Percentiles rank a stretch among this genome's conserved stretches.
phyloP scores from a whole-genome alignment of 2,888 invertebrate species.

The Dioctria rufipes region DNA sequence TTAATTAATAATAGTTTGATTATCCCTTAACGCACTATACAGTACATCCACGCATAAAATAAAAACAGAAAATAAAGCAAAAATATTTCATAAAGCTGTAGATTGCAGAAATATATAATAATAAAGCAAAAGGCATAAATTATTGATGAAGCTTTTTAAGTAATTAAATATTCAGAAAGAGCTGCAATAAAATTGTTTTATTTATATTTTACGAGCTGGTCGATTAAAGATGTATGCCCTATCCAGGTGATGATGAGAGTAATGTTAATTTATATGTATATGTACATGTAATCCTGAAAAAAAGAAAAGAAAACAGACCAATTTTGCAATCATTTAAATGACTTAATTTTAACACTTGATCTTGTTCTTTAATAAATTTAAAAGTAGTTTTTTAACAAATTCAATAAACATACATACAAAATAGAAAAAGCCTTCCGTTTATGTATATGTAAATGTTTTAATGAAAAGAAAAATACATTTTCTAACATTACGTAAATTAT shows the following conservation, averaged over 20 bases:
- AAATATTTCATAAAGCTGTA: conserved; percentile 39
- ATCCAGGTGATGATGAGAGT: neutral
- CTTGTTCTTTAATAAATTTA: neutral
- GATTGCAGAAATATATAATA: conserved; percentile 31
- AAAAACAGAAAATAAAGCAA: conserved; percentile 41
- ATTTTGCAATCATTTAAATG: neutral
- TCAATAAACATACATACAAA: too few species aligned
- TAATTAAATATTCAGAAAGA: conserved; percentile 32
- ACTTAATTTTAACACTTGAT: too few species aligned
- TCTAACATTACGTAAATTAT: too few species aligned
- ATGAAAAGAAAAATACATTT: too few species aligned
- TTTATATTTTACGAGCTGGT: conserved; percentile 32
- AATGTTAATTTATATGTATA: neutral
- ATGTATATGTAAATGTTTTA: too few species aligned
- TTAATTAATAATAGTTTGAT: neutral
- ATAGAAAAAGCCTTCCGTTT: too few species aligned
- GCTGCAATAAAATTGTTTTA: conserved; percentile 42
- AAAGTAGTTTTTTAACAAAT: too few species aligned
- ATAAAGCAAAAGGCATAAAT: conserved; percentile 46
- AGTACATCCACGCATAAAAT: conserved; percentile 31
- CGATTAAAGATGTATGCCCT: conserved; percentile 11
- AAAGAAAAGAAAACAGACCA: conserved; percentile 7
- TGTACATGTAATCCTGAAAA: conserved; percentile 29
- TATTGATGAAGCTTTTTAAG: conserved; percentile 33
- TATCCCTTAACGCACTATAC: conserved; percentile 2